Evolutionary conservation across 37 sponge, comb jelly and placozoan genomes (phyloP).

Genomic region (Bolinopsis microptera): DNA sequence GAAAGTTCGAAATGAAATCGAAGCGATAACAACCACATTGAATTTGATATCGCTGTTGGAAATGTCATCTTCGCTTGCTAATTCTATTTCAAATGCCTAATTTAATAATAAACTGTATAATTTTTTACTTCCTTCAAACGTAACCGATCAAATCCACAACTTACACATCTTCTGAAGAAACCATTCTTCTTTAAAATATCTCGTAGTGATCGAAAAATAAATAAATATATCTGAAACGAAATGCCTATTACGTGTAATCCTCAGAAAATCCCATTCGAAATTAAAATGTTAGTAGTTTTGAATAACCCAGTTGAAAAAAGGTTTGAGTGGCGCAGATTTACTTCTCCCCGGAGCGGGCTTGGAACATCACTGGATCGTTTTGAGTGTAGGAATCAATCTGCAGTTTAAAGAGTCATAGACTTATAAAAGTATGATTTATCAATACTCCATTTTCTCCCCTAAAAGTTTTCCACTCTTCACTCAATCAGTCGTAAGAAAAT

Average conservation of each 20-base stretch:
- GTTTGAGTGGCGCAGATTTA: no score
- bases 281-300: neutral
- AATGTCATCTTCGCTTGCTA: no score
- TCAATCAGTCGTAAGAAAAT: neutral
- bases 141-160: neutral
- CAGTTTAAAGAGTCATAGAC: neutral
- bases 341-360: neutral
- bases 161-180: no score
- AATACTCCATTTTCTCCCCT: no score
- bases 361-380: neutral
- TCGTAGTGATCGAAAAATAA: no score
- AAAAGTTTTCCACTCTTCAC: neutral
- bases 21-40: no score
- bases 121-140: no score
- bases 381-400: neutral
- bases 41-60: no score
- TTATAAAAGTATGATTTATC: no score
- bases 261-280: neutral
- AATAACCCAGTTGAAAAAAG: neutral
- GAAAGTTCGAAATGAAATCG: neutral
- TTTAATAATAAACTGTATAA: no score
- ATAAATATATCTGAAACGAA: neutral
- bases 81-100: no score
- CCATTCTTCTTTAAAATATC: no score
- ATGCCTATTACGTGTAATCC: neutral